Evolutionary conservation across 1,140 invertebrate species (phyloP).

Genomic region (Drosophila micromelanica): DNA sequence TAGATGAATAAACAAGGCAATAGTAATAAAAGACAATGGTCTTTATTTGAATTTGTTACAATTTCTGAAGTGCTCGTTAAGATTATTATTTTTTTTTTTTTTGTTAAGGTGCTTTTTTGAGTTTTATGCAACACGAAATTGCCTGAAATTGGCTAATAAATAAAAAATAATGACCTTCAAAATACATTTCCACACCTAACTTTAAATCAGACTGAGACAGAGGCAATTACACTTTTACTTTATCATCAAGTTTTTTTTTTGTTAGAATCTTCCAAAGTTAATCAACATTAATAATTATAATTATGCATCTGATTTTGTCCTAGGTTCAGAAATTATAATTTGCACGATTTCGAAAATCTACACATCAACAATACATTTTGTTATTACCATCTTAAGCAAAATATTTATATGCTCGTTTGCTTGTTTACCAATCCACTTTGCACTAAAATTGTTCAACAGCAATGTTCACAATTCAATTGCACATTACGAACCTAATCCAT

Average conservation of each 20-base stretch:
- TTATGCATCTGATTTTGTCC: neutral
- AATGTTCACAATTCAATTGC: constrained; percentile 32
- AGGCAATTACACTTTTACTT: neutral
- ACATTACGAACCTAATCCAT: constrained; percentile 24
- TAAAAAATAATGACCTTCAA: constrained; percentile 34
- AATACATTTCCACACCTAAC: constrained; percentile 26
- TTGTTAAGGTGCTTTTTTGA: neutral
- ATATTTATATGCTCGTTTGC: neutral
- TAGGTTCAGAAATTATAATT: too few relatives aligned
- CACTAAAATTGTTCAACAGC: too few relatives aligned
- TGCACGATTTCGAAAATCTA: too few relatives aligned
- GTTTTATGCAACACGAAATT: constrained; percentile 7
- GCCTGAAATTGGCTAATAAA: constrained; percentile 37
- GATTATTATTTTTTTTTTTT: too few relatives aligned
- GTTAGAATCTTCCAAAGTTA: neutral
- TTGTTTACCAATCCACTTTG: neutral
- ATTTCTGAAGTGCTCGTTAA: constrained; percentile 40
- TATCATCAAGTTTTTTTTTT: constrained; percentile 10
- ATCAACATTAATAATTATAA: neutral
- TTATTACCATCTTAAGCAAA: neutral
- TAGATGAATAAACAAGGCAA: constrained; percentile 54
- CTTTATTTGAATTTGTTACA: constrained; percentile 44
- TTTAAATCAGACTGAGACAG: neutral
- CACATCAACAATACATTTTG: neutral
- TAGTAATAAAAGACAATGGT: constrained; percentile 42